phyloP scores from a whole-genome alignment of 2,797 vertebrate species.

The Chelonia mydas region DNA sequence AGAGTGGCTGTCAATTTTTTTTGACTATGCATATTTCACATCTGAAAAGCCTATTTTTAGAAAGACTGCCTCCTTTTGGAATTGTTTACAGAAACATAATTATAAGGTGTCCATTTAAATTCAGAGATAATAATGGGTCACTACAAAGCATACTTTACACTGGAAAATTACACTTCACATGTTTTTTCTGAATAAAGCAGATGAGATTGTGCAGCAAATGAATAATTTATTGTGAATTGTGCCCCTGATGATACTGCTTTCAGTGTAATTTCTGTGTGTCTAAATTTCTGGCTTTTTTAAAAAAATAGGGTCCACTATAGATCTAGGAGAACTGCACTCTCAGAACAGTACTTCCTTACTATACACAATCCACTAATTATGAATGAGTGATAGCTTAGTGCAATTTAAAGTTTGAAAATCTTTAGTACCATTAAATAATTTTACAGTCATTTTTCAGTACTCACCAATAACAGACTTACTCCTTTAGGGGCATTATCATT shows the following conservation, averaged over 20 bases:
- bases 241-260: background rate
- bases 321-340: background rate
- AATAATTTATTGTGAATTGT: background rate
- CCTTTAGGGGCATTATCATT: background rate
- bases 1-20: background rate
- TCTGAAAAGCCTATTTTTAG: conserved; percentile 26
- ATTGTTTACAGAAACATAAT: conserved; percentile 45
- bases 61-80: conserved; percentile 19
- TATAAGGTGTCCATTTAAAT: conserved; percentile 16
- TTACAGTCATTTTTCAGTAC: accelerated
- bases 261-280: background rate
- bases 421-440: background rate
- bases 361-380: background rate
- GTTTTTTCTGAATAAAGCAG: conserved; percentile 13
- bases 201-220: background rate
- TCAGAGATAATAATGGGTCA: conserved; percentile 16
- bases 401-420: background rate
- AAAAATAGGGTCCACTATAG: background rate
- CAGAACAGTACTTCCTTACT: background rate
- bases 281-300: background rate
- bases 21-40: background rate
- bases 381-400: background rate
- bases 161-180: background rate
- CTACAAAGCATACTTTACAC: conserved; percentile 3
- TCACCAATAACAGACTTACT: background rate